Evolutionary conservation across 2,113 vertebrate species (phyloP), one percentile per base, ranked within the genome.

Genomic region (Pseudorhombus dupliciocellatus): DNA sequence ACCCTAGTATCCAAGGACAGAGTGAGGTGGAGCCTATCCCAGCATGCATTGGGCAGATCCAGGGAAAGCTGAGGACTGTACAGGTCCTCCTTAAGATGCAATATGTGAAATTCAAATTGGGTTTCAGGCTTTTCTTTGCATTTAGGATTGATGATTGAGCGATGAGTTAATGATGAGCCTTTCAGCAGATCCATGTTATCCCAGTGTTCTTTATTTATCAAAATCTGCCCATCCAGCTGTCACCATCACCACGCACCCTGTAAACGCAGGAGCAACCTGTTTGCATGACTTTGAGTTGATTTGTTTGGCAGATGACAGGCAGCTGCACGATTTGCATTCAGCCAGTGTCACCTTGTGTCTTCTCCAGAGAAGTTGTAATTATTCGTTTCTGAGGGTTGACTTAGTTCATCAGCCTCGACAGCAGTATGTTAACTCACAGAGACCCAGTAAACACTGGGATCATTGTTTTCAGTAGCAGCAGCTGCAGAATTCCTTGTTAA

Each of bases 241-340:
- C 37, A 61, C 57, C 59, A 31, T 54, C 4, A 7, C 56, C 44
- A 12, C 40, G 52, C 42, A 21, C 70, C 25, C 50, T 57, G 67
- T 89, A 21, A 59, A 18, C 34, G 31, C 12, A 7, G 54, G 60
- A 70, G 26, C 59, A 71, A 48, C 28, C 7, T 40, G 53, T 93
- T 93, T 94, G 91, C 90, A 90, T 93, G 66, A 56, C 81, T 85
- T 78, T 85, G 80, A 64, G 46, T 84, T 30, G 0, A 92, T 94
- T 94, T 94, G 91, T 87, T 90, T 94, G 80, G 77, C 60, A 55
- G n/a, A 75, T 85, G 66, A 84, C 65, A 46, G 76, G 68, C 46
- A 76, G 65, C 61, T 68, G 55, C 64, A 64, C 21, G 14, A 87
- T 93, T 93, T 94, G 91, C 92, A 93, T 92, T 56, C 26, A 25